Base-by-base conservation (phyloP, 2,113 vertebrate genomes). In the Mus spicilegus region DNA sequence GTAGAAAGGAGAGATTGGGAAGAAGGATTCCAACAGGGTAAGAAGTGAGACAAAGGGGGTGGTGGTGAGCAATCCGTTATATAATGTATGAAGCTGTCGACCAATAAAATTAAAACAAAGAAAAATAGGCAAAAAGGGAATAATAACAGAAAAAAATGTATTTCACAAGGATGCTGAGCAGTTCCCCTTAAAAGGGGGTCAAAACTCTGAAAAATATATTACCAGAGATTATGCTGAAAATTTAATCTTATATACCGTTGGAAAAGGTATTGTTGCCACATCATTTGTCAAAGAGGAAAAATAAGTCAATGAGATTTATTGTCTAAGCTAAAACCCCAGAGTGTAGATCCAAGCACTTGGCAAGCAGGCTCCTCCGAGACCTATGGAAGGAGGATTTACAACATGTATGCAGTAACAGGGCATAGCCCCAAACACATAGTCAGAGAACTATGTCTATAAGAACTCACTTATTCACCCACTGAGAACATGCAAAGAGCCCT, bases 281-380 rank as follows among this genome's bases (percentile, higher is more conserved):
- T 84, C 14, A 49, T 89, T 93, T 90, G 20, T 73, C 77, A 90
- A 89, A 19, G 42, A 80, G 4, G 46, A 94, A 54, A 75, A 56
- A 33, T 11, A 49, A 93, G 20, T 61, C 81, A 61, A 61, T 61
- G 46, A 90, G 87, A 17, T 39, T 6, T 19, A 63, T 80, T 85
- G 49, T 33, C 51, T 17, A 70, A 51, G 36, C 9, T 12, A 36
- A 72, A 67, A 58, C 12, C n/a, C 2, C 20, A 46, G 10, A 72
- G n/a, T 61, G 2, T 65, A 65, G 77, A 87, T 72, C 5, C 49
- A 36, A 78, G 87, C 46, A 85, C 61, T 63, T 89, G 73, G 78
- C 42, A 93, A 65, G 46, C 49, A 51, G 54, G 26, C 20, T 77
- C 77, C 33, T 49, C 1, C 33, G 39, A 49, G 65, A 84, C 51